Base-by-base conservation (phyloP, 2,113 vertebrate species). In the Xenopus laevis region DNA sequence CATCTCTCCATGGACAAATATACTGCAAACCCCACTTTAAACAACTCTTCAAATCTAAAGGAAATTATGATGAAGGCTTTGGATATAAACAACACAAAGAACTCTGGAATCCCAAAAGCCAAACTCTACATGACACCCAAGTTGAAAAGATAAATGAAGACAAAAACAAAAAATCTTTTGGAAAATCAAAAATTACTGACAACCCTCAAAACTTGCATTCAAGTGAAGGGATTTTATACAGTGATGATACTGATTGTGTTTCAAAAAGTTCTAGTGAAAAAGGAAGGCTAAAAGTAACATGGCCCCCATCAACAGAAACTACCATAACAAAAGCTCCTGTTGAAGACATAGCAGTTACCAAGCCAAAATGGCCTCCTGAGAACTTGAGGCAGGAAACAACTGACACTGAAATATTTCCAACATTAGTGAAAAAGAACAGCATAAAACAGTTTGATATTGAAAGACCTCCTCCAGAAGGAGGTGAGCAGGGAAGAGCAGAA, bases 21-120 rank as follows among this genome's bases (percentile, higher is more conserved):
- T 99, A 95, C 79, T 99, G 96, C 82, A 93, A 93, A 79, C 92
- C 90, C 67, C 96, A 99, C 85, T 98, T 97, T 87, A 97, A 94
- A 83, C 97, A 98, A 86, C 96, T 98, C 85, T 95, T 97, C 83
- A 96, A 95, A 85, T 93, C 94, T 81, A 96, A 94, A 92, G 96
- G 96, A 87, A 94, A 94, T 91, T 92, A 95, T 10, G 89, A 95
- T 85, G 92, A 98, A 91, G 93, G 91, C 78, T 93, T 95, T 86
- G 93, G 92, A 87, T 88, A 94, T 75, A 95, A 90, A 81, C 89
- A 87, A 63, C 92, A 97, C 84, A 97, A 94, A 90, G 94, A 98
- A 68, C 84, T 86, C 63, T 97, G 95, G 95, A 91, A 80, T 71
- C 81, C 81, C 74, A 96, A 93, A 85, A 89, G 77, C 79, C 89